A percentile compares a stretch with the other conserved stretches of the same genome.
These are phyloP conservation scores for Sitobion miscanthi DNA, from an alignment of 1,140 invertebrate genomes.

Conservation along the genomic window DNA sequence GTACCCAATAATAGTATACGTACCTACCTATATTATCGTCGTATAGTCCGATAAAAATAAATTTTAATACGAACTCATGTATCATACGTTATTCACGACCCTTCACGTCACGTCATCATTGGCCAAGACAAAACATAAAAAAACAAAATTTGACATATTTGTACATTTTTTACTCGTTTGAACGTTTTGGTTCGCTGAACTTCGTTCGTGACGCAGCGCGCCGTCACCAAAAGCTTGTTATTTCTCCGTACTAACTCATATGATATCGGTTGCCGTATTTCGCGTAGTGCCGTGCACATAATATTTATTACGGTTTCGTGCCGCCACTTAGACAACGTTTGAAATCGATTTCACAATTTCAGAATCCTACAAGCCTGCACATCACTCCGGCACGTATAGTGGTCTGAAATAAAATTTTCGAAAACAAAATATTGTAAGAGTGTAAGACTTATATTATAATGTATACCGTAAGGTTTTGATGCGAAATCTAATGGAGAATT, in stretches of 20 bases:
- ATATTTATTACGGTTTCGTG: neutral
- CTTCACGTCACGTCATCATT: neutral
- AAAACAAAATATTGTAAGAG: no score
- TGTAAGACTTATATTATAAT: no score
- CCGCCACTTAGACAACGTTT: neutral
- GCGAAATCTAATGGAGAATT: no score
- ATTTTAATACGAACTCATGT: neutral
- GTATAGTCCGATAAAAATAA: neutral
- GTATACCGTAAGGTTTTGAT: no score
- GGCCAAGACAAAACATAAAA: neutral
- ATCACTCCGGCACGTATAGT: neutral
- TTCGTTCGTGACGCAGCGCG: neutral
- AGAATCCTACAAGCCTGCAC: neutral
- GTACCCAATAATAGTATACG: neutral
- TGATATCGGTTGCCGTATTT: no score
- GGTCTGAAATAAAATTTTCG: neutral
- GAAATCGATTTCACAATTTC: neutral
- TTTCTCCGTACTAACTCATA: no score
- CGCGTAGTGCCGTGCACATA: no score
- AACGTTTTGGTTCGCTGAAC: neutral
- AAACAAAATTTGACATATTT: neutral
- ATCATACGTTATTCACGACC: neutral
- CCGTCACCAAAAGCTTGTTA: neutral
- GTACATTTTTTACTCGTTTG: neutral
- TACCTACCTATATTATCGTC: neutral